phyloP scores from a whole-genome alignment of 1,140 invertebrate species.

The Megalopta genalis region DNA sequence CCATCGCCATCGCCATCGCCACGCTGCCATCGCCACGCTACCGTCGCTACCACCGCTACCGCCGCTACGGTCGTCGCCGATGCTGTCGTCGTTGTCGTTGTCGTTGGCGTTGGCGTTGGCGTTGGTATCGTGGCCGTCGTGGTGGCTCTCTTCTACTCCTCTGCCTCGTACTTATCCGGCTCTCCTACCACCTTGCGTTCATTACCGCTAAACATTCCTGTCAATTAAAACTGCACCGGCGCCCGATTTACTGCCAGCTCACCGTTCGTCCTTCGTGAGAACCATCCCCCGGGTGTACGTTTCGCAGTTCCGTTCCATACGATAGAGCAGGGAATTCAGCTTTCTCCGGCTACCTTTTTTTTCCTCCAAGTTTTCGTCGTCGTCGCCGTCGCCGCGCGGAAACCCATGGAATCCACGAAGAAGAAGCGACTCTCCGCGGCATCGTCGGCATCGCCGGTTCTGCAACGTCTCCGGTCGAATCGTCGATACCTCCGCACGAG shows the following conservation, averaged over 20 bases:
- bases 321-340: background rate
- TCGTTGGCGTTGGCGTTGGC: conserved; percentile 27
- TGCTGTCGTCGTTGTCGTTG: conserved; percentile 13
- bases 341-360: conserved; percentile 5
- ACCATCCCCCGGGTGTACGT: background rate
- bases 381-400: background rate
- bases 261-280: conserved; percentile 42
- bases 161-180: conserved; percentile 60
- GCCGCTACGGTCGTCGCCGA: conserved; percentile 31
- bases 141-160: conserved; percentile 45
- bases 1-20: conserved; percentile 47
- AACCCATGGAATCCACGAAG: no score
- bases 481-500: background rate
- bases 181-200: conserved; percentile 67
- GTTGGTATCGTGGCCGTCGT: conserved; percentile 20
- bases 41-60: conserved; percentile 27
- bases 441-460: no score
- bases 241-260: conserved; percentile 73
- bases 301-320: conserved; percentile 36
- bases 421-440: no score
- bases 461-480: background rate
- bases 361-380: background rate
- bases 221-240: conserved; percentile 78
- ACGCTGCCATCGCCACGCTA: conserved; percentile 23
- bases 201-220: conserved; percentile 79